Evolutionary conservation across 1,140 invertebrate species (phyloP), one percentile per base, ranked within the genome.

Genomic region (Drosophila gunungcola): DNA sequence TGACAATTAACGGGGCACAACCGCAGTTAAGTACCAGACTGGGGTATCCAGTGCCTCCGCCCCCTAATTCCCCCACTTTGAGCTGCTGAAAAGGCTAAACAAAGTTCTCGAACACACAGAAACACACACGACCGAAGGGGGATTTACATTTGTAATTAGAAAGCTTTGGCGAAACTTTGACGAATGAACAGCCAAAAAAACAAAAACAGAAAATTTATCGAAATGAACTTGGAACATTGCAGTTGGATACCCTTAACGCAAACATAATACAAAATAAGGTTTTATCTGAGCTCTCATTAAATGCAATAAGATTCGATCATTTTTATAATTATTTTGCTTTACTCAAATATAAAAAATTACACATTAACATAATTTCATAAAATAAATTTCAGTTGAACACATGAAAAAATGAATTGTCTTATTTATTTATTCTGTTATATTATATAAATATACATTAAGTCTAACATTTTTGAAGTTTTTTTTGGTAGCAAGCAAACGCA

Each of bases 121-220:
- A 27, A 48, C 53, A 57, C 48, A 65, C 43, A 61, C 36, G 56
- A 68, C 62, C 43, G 58, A 63, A 39, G 69, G 63, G 79, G 84
- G 84, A 89, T 90, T 89, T 89, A 89, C 84, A 89, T 89, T 89
- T 80, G 84, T 84, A 89, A 89, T 89, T 89, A 80, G 85, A 79
- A 84, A 80, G 86, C 77, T 83, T 89, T 89, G 72, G 68, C 63
- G 29, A 78, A 89, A 89, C 73, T 90, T 89, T 89, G 84, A 89
- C 79, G 80, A 89, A 78, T 62, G 69, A 68, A 61, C 73, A 74
- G 36, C 34, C 55, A 58, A 56, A 49, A 76, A 60, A 42, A 43
- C 61, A 61, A 78, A 64, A 61, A 49, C 52, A 52, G 25, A 61
- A 56, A 70, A 70, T n/a, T 13, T 43, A 12, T 41, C 11, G 49